Percentiles rank a stretch among this genome's conserved stretches.
These are phyloP conservation scores for Sarcophaga caerulescens DNA, from an alignment of 2,888 invertebrate genomes.

Conservation along the genomic window DNA sequence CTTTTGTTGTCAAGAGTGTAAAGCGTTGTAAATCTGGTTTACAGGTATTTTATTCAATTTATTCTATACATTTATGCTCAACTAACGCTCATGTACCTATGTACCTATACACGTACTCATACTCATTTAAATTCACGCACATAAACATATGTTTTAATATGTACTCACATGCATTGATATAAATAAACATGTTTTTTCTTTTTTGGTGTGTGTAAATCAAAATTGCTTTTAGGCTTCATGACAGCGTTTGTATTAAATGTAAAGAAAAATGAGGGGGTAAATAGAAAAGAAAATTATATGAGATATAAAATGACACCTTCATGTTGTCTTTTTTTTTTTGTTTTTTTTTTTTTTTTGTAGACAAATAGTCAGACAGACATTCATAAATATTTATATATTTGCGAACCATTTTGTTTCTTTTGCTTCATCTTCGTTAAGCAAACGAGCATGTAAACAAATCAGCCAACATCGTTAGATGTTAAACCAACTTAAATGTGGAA, in stretches of 20 bases:
- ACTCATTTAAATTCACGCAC: background rate
- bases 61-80: conserved; percentile 41
- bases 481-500: conserved; percentile 58
- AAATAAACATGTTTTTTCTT: conserved; percentile 27
- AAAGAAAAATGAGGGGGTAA: background rate
- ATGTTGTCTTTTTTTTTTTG: conserved; percentile 27
- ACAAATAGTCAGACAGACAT: conserved; percentile 29
- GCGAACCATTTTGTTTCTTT: conserved; percentile 27
- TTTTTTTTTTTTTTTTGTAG: conserved; percentile 32
- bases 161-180: background rate
- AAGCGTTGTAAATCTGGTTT: conserved; percentile 65
- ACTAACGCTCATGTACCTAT: background rate
- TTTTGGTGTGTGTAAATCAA: conserved; percentile 52
- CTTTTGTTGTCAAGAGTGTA: conserved; percentile 53
- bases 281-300: conserved; percentile 9
- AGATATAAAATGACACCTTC: conserved; percentile 44
- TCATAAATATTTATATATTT: conserved; percentile 42
- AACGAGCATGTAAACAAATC: conserved; percentile 20
- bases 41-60: conserved; percentile 66
- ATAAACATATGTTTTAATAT: conserved; percentile 3
- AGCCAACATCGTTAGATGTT: conserved; percentile 41
- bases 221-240: conserved; percentile 61
- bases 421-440: conserved; percentile 2
- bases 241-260: conserved; percentile 42
- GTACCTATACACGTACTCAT: conserved; percentile 8